These are phyloP conservation scores for Sebastes reedi DNA, from an alignment of 2,797 vertebrate species.

Conservation along the genomic window DNA sequence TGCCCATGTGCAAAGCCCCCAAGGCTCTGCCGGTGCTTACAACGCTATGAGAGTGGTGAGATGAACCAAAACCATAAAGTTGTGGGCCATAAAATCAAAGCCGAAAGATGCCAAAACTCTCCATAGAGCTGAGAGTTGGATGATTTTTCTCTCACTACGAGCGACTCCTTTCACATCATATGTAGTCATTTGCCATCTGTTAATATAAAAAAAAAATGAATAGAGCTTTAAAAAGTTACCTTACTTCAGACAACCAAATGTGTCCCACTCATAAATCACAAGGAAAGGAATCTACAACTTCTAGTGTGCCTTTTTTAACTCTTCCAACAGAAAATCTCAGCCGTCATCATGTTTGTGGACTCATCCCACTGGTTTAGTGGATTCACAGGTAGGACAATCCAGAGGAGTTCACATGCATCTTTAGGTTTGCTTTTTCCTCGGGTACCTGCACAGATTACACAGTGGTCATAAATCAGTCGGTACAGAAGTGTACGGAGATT, in stretches of 20 bases:
- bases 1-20: not conserved
- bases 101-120: not conserved
- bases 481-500: not conserved
- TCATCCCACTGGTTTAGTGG: not conserved
- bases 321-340: not conserved
- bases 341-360: not conserved
- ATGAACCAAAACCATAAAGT: not conserved
- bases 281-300: not conserved
- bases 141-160: not conserved
- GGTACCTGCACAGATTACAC: not conserved
- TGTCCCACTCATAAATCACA: not conserved
- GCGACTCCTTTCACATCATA: not conserved
- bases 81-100: not conserved
- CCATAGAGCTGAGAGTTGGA: not conserved
- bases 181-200: not conserved
- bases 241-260: not conserved
- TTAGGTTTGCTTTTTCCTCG: not conserved
- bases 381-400: not conserved
- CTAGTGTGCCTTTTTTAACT: not conserved
- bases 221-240: not conserved
- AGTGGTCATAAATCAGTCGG: constrained; percentile 21
- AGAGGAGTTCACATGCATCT: not conserved
- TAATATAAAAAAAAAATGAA: not conserved
- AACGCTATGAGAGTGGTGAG: not conserved
- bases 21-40: not conserved